Base-by-base conservation (phyloP, 2,888 invertebrate species). In the Pseudococcus viburni region DNA sequence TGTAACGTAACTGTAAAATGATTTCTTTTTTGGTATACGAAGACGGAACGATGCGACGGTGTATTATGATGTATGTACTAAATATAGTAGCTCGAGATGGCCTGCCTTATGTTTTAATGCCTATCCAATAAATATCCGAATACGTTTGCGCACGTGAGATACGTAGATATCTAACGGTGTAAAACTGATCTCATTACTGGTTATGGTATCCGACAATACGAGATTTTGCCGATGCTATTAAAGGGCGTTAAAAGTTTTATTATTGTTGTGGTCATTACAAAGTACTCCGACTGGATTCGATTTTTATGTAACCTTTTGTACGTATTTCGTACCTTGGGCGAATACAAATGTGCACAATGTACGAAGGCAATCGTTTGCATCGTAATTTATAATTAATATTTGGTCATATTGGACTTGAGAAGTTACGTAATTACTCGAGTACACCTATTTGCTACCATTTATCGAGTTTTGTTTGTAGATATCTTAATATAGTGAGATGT, bases 21-120 rank as follows among this genome's bases (percentile, higher is more conserved):
- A 83, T 83, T 83, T 83, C 80, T 83, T 83, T 83, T 83, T 83
- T 46, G 80, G 80, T 46, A 46, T 46, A 64, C 22, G 15, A 33
- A 55, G n/a, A 51, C 2, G 46, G 9, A 46, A 46, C 46, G 55
- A 55, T 55, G n/a, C n/a, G 55, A 55, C 55, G 0, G 55, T n/a
- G n/a, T 51, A 51, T 51, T 51, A 9, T 42, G 42, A 42, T 42
- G 42, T 39, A 39, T 6, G 4, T 42, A 51, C n/a, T 55, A 55
- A 12, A 55, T 55, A 55, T n/a, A 55, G 17, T 51, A 15, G 51
- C 15, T 15, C 51, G 42, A 9, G 42, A 42, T 42, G 3, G 51
- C 51, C 51, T 33, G 26, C 26, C 3, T 1, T 51, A 51, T 51
- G 55, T 55, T 55, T 55, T 55, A 55, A 15, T 55, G n/a, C 51